These are phyloP conservation scores for Anser brachyrhynchus DNA, from an alignment of 2,113 vertebrate genomes.

Conservation along the genomic window DNA sequence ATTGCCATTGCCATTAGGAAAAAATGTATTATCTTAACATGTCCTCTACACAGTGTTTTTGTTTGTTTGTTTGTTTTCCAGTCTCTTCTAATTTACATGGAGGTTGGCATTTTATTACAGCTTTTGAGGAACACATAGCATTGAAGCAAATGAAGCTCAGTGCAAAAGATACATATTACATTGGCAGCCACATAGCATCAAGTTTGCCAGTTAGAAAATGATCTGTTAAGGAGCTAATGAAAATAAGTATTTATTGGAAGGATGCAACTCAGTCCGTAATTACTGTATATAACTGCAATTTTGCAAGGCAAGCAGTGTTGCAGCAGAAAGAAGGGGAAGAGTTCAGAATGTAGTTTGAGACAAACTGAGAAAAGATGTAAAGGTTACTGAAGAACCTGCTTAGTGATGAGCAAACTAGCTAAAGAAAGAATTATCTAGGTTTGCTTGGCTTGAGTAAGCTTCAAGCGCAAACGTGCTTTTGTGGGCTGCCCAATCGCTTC, in stretches of 20 bases:
- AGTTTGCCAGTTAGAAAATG: conserved; percentile 13
- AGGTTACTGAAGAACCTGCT: not conserved
- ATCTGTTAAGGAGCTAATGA: conserved; percentile 8
- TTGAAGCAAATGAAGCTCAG: not conserved
- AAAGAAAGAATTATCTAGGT: not conserved
- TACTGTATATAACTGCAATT: not conserved
- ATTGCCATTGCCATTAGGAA: not conserved
- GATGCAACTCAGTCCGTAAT: not conserved
- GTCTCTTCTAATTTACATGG: not conserved
- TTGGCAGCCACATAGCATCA: not conserved
- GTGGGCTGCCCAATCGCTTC: not conserved
- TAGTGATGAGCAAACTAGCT: not conserved
- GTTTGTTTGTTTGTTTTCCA: not conserved
- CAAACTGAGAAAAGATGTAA: not conserved
- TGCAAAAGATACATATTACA: not conserved
- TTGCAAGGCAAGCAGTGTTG: not conserved
- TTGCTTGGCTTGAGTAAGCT: not conserved
- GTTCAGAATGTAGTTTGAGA: not conserved
- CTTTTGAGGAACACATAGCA: conserved; percentile 44
- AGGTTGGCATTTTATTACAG: not conserved
- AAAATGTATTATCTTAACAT: not conserved
- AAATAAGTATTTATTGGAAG: conserved; percentile 32
- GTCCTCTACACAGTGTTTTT: not conserved
- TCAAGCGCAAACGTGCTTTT: not conserved
- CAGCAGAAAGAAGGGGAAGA: not conserved